Percentiles rank a stretch among this genome's conserved stretches.
These are phyloP conservation scores for Zophobas atratus DNA, from an alignment of 1,140 invertebrate genomes.

Conservation along the genomic window DNA sequence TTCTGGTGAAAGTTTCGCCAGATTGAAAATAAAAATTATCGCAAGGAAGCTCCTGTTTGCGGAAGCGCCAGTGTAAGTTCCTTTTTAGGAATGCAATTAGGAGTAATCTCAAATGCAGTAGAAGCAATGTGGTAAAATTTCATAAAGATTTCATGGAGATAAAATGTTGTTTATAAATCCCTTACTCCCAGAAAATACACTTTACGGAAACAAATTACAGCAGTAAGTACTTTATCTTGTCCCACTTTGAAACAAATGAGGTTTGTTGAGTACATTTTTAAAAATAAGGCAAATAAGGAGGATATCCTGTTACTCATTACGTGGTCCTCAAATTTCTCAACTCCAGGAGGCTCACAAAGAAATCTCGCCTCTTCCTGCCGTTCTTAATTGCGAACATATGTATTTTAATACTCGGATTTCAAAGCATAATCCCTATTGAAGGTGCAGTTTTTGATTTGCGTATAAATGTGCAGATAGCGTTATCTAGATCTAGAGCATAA, in stretches of 20 bases:
- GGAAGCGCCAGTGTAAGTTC: neutral
- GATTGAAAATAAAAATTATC: too few species aligned
- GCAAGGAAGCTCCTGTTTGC: neutral
- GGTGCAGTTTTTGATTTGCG: too few species aligned
- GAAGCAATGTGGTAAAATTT: slow-evolving; percentile 33
- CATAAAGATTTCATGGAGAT: slow-evolving; percentile 46
- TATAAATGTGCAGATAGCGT: too few species aligned
- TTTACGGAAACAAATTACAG: slow-evolving; percentile 48
- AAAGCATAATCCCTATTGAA: slow-evolving; percentile 1
- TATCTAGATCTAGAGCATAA: too few species aligned
- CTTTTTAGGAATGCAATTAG: slow-evolving; percentile 2
- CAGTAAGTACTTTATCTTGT: slow-evolving; percentile 49
- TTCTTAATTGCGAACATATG: neutral
- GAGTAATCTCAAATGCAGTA: slow-evolving; percentile 4
- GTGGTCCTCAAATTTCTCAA: slow-evolving; percentile 23
- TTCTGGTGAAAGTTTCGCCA: neutral
- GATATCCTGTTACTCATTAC: slow-evolving; percentile 34
- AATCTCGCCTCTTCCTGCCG: slow-evolving; percentile 4
- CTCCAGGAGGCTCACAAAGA: slow-evolving; percentile 9
- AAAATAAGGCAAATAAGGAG: slow-evolving; percentile 36
- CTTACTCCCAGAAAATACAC: slow-evolving; percentile 38
- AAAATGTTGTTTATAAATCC: slow-evolving; percentile 47
- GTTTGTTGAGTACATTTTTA: slow-evolving; percentile 42
- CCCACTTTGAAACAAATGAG: slow-evolving; percentile 47
- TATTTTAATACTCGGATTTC: neutral